Evolutionary conservation across 2,113 vertebrate genomes (phyloP), one percentile per base, ranked within the genome.

Genomic region (Osmerus eperlanus): DNA sequence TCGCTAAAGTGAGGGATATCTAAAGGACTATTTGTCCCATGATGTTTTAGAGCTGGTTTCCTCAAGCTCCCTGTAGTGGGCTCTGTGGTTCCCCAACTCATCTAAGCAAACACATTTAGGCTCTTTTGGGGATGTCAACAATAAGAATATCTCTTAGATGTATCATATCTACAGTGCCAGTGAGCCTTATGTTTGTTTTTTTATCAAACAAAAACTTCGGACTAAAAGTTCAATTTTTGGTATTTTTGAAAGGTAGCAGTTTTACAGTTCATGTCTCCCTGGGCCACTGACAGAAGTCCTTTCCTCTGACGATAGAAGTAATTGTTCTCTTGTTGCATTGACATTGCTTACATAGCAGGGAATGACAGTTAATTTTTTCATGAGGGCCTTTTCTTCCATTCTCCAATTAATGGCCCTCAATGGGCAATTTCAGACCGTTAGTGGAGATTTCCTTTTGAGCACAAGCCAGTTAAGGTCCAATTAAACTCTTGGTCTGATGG

Each of bases 381-480:
- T 84, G 75, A 78, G 64, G 75, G 70, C 66, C 67, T 77, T 81
- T 85, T 81, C 62, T 62, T 67, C 65, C 59, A 72, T 59, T 8
- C 32, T 65, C 84, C 88, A 90, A 90, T 90, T 91, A 90, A 82
- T 81, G 73, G 72, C 14, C 6, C 68, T 81, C 36, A 59, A 68
- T 70, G 78, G 84, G 85, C 84, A 83, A 87, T 83, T 70, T 79
- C 72, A 74, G 80, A 78, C 83, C 84, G 84, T 88, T 84, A 68
- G 8, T 64, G 11, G 76, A 83, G 72, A 74, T 86, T 73, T 73
- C 81, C 82, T 73, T 68, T 55, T 25, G 76, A 78, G 76, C 80
- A 86, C 81, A 87, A 87, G 87, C 9, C 79, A 79, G 61, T 85
- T 87, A 79, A 83, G 85, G 82, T 78, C 84, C 85, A 89, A 86